Evolutionary conservation across 1,140 invertebrate species (phyloP).

Genomic region (Nixonia krombeini): DNA sequence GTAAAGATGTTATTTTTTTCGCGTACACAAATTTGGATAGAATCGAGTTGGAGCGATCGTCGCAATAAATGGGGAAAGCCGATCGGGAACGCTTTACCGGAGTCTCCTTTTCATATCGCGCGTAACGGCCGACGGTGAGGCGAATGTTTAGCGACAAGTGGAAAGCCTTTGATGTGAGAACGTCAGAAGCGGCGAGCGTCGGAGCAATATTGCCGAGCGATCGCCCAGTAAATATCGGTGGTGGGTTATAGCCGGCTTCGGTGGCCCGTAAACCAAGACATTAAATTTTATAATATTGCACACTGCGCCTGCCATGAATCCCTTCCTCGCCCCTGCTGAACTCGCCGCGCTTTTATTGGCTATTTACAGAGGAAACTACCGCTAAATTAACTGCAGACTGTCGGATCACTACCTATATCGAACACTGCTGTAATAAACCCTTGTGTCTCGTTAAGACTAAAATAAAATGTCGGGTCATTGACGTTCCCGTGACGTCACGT

Average conservation of each 20-base stretch:
- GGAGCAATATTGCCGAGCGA: conserved; percentile 61
- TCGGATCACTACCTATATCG: conserved; percentile 68
- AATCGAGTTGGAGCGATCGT: too few species aligned
- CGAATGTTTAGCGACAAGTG: conserved; percentile 17
- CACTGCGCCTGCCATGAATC: conserved; percentile 49
- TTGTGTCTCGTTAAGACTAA: conserved; percentile 54
- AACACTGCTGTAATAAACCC: conserved; percentile 55
- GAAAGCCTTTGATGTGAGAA: conserved; percentile 35
- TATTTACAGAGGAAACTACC: conserved; percentile 72
- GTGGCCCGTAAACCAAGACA: conserved; percentile 70
- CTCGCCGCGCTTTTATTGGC: conserved; percentile 68
- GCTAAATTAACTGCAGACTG: conserved; percentile 72
- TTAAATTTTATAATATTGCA: conserved; percentile 73
- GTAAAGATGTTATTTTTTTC: too few species aligned
- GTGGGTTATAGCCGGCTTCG: conserved; percentile 65
- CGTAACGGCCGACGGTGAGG: too few species aligned
- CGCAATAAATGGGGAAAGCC: too few species aligned
- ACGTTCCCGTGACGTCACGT: conserved; percentile 25
- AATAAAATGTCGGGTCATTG: conserved; percentile 57
- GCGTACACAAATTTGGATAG: too few species aligned
- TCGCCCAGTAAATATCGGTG: conserved; percentile 69
- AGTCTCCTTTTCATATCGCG: too few species aligned
- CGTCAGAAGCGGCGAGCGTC: conserved; percentile 30
- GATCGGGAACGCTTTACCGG: too few species aligned
- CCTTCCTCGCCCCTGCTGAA: conserved; percentile 44